These are phyloP conservation scores for Cryptoblepharus egeriae DNA, from an alignment of 2,797 vertebrate genomes.

Conservation along the genomic window DNA sequence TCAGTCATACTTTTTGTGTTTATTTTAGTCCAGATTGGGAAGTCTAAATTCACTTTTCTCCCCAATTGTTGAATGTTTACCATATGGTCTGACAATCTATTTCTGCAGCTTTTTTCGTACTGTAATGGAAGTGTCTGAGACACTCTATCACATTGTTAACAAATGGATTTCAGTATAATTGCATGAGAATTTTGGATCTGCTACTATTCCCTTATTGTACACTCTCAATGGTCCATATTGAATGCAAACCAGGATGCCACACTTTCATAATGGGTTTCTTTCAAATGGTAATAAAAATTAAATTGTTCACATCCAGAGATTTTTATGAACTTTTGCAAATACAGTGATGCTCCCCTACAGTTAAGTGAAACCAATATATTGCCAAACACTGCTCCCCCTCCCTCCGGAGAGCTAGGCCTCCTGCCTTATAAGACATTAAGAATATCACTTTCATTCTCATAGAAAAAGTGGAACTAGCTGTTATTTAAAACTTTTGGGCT, in stretches of 20 bases:
- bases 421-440: too few relatives aligned
- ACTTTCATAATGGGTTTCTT: constrained; percentile 11
- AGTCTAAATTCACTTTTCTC: neutral
- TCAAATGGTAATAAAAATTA: constrained; percentile 16
- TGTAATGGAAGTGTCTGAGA: neutral
- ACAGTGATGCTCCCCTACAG: too few relatives aligned
- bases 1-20: constrained; percentile 1
- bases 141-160: neutral
- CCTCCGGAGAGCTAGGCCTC: too few relatives aligned
- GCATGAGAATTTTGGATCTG: neutral
- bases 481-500: too few relatives aligned
- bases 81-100: neutral
- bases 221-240: neutral
- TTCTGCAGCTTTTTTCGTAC: neutral
- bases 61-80: constrained; percentile 12
- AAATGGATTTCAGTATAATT: constrained; percentile 12
- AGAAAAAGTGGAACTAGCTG: too few relatives aligned
- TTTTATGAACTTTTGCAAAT: constrained; percentile 11
- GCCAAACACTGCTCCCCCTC: too few relatives aligned
- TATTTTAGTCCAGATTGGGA: constrained; percentile 7
- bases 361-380: too few relatives aligned
- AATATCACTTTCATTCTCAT: too few relatives aligned
- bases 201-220: constrained; percentile 17
- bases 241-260: neutral
- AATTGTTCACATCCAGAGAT: neutral